Percentiles rank a stretch among this genome's conserved stretches.
Evolutionary conservation across 2,113 vertebrate species (phyloP).

Genomic region (Pteronura brasiliensis): DNA sequence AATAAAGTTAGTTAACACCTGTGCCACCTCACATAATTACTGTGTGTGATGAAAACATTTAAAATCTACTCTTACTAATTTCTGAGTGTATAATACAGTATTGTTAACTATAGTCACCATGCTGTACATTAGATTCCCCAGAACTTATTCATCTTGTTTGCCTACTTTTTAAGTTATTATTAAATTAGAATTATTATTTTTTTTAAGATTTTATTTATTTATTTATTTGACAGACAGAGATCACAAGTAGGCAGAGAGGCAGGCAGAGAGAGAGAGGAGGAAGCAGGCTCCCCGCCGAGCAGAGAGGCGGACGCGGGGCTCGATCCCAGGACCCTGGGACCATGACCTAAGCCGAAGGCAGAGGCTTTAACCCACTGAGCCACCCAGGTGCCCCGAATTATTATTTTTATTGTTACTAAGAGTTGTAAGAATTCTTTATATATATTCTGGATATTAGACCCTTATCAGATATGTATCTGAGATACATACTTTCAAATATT

Average conservation of each 20-base stretch:
- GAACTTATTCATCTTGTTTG: background rate
- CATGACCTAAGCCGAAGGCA: no score
- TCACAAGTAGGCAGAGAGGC: no score
- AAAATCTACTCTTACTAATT: background rate
- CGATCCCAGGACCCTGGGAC: no score
- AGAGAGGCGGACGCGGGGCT: no score
- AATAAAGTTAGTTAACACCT: background rate
- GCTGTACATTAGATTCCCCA: background rate
- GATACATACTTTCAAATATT: conserved; percentile 1
- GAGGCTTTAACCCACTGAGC: no score
- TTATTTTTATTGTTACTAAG: background rate
- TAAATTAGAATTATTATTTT: background rate
- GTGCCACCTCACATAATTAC: background rate
- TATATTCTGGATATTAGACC: background rate
- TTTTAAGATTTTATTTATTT: no score
- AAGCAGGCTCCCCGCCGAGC: no score
- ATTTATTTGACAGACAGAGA: no score
- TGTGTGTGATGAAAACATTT: background rate
- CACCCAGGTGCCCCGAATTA: no score
- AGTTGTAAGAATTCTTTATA: background rate
- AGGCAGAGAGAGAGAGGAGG: no score
- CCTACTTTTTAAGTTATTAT: background rate
- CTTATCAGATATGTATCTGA: background rate
- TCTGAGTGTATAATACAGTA: background rate
- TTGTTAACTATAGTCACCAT: background rate